Conservation (phyloP, 2,888 invertebrate genomes). For the Eupithecia tripunctaria region DNA sequence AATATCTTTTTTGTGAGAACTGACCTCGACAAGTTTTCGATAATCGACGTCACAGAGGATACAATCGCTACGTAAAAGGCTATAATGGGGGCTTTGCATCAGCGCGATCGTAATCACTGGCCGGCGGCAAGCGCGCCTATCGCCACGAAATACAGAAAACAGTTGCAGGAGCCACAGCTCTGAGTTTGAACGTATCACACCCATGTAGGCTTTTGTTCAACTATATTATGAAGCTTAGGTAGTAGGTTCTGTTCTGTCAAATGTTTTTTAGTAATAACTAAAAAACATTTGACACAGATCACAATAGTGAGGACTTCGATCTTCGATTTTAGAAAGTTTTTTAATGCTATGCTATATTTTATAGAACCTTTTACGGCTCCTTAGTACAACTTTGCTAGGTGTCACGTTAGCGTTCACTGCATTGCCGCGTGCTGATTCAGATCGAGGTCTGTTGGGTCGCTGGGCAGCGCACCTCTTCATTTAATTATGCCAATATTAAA, state of each 20-base stretch:
- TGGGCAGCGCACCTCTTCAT: constrained; percentile 46
- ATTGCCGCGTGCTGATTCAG: constrained; percentile 75
- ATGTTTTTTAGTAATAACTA: neutral
- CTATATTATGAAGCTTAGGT: neutral
- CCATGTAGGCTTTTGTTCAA: neutral
- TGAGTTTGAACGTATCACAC: neutral
- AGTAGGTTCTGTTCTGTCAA: neutral
- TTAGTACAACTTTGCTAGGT: constrained; percentile 60
- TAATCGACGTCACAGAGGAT: constrained; percentile 70
- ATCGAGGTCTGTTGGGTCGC: constrained; percentile 74
- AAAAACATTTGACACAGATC: too few species aligned
- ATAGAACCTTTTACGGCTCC: constrained; percentile 37
- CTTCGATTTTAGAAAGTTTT: neutral
- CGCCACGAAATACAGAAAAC: constrained; percentile 26
- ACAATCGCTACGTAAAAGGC: constrained; percentile 72
- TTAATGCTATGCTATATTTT: constrained; percentile 8
- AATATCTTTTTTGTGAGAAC: constrained; percentile 59
- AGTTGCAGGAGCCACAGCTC: constrained; percentile 16
- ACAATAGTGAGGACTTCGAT: neutral
- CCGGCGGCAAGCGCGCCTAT: constrained; percentile 36
- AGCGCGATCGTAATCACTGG: constrained; percentile 62
- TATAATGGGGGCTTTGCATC: constrained; percentile 68
- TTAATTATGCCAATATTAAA: constrained; percentile 45
- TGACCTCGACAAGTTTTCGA: constrained; percentile 73
- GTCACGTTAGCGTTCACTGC: constrained; percentile 64